These are phyloP conservation scores for Drosophila arizonae DNA, from an alignment of 1,140 invertebrate species.

Conservation along the genomic window DNA sequence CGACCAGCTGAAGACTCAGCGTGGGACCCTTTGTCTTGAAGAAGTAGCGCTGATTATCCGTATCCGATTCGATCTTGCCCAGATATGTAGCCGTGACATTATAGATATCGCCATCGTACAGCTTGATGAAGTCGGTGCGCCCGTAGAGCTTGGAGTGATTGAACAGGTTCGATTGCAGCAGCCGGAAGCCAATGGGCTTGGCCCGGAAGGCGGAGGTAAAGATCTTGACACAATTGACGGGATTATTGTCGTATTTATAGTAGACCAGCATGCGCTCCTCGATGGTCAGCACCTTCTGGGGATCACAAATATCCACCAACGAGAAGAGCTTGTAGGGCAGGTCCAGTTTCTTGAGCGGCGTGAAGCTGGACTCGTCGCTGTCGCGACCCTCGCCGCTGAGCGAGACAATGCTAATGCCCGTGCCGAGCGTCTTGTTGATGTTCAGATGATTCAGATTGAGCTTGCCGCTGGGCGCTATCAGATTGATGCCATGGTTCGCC, in stretches of 20 bases:
- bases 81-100: conserved; percentile 90
- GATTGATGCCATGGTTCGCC: conserved; percentile 95
- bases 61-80: conserved; percentile 88
- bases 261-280: conserved; percentile 96
- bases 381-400: conserved; percentile 96
- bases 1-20: conserved; percentile 95
- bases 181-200: conserved; percentile 93
- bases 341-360: conserved; percentile 91
- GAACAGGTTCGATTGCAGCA: conserved; percentile 97
- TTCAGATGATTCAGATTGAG: conserved; percentile 88
- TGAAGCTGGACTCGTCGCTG: conserved; percentile 92
- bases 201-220: conserved; percentile 92
- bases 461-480: conserved; percentile 93
- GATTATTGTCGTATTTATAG: conserved; percentile 98
- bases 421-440: conserved; percentile 92
- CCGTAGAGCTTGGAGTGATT: conserved; percentile 93
- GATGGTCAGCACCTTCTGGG: conserved; percentile 94
- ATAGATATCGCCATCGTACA: conserved; percentile 97
- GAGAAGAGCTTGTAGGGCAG: conserved; percentile 98
- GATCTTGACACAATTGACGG: conserved; percentile 99
- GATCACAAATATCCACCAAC: conserved; percentile 97
- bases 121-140: conserved; percentile 91
- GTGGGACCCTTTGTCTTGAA: conserved; percentile 90
- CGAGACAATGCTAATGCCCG: conserved; percentile 94
- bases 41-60: conserved; percentile 88